Percentiles rank a stretch among this genome's conserved stretches.
These are phyloP conservation scores for Drosophila hydei DNA, from an alignment of 1,140 invertebrate species.

Conservation along the genomic window DNA sequence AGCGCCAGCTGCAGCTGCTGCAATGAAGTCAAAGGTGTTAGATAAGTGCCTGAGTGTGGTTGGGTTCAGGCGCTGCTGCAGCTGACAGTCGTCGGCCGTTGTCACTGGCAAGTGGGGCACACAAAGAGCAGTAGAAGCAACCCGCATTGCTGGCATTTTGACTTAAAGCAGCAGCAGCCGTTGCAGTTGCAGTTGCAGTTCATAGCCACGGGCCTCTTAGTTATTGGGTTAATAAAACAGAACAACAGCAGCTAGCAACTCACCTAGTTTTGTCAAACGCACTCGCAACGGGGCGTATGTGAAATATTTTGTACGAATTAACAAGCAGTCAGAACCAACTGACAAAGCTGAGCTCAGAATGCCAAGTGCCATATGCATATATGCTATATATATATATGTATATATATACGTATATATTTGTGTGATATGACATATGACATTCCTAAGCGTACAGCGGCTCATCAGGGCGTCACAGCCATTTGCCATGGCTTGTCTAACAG, in stretches of 20 bases:
- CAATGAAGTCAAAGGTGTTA: constrained; percentile 75
- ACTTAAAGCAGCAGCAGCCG: constrained; percentile 54
- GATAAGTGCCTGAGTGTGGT: constrained; percentile 55
- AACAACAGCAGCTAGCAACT: constrained; percentile 38
- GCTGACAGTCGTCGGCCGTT: constrained; percentile 17
- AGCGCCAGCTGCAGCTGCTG: constrained; percentile 41
- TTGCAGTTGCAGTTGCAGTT: constrained; percentile 5
- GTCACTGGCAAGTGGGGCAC: constrained; percentile 60
- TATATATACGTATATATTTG: neutral
- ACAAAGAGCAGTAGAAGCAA: constrained; percentile 55
- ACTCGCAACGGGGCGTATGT: constrained; percentile 53
- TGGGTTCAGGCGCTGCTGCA: constrained; percentile 18
- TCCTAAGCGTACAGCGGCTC: constrained; percentile 8
- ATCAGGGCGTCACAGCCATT: neutral
- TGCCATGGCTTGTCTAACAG: constrained; percentile 9
- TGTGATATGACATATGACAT: constrained; percentile 48
- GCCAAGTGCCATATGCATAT: constrained; percentile 28
- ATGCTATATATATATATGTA: constrained; percentile 18
- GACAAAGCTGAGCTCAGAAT: constrained; percentile 4
- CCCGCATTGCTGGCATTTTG: constrained; percentile 71
- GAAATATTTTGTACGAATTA: constrained; percentile 75
- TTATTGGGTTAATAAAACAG: constrained; percentile 81
- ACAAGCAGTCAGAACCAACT: constrained; percentile 45
- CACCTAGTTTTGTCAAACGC: constrained; percentile 62
- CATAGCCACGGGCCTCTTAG: constrained; percentile 54